Evolutionary conservation across 2,113 vertebrate species (phyloP), one percentile per base, ranked within the genome.

Genomic region (Tragelaphus buxtoni): DNA sequence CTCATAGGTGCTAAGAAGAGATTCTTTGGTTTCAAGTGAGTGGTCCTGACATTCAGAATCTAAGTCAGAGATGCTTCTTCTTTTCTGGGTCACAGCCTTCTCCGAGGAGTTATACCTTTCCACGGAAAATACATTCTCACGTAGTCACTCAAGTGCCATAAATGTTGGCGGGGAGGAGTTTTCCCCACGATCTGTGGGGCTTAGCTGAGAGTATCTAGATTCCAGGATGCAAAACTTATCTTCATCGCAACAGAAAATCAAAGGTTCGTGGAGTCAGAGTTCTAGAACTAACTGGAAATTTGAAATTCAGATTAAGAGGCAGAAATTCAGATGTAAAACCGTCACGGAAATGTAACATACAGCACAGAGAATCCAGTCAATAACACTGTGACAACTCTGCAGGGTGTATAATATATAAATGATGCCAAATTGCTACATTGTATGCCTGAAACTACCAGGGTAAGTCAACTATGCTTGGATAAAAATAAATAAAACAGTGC

Each of bases 131-230:
- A 3, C 8, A 20, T 26, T 53, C 24, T 8, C 49, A 8, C 2
- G 45, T 32, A 39, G 4, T 17, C 8, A 69, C 4, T 47, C 65
- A 79, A 9, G 12, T 3, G 7, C 22, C 26, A 4, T 1, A 30
- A 2, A n/a, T 4, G 5, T 3, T 17, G 39, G n/a, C 4, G 0
- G n/a, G 9, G 65, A 42, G 30, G 28, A 20, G 16, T 0, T 20
- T 3, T 5, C 18, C 6, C 8, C 28, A 42, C 3, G 5, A 20
- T 45, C 17, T 0, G 1, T 3, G 12, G 26, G 0, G 12, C 5
- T 69, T 8, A 20, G 35, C 6, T 35, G 11, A 45, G 20, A 26
- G 9, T 51, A 11, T 3, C 51, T 12, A 4, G 9, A 16, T 5
- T 4, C 42, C 22, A 88, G 1, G 32, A 88, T 24, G 9, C 8